These are phyloP conservation scores for Julus scandinavius DNA, from an alignment of 2,888 invertebrate genomes.

Conservation along the genomic window DNA sequence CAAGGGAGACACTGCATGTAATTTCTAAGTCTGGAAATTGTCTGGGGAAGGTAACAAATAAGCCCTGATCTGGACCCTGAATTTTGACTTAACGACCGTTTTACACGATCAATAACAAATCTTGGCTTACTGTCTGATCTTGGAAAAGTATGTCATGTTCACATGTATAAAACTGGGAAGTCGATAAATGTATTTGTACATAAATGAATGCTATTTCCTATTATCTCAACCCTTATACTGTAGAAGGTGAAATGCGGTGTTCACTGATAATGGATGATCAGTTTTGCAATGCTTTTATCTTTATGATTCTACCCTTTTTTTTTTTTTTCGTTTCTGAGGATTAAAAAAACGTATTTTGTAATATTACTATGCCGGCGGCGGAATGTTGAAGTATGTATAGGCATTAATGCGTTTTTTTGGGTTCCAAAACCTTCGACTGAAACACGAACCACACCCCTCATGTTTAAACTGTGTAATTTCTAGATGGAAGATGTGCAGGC, in stretches of 20 bases:
- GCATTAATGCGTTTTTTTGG: background rate
- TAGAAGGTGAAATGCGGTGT: background rate
- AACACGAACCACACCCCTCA: background rate
- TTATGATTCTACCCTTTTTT: background rate
- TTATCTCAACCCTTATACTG: background rate
- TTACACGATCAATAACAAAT: background rate
- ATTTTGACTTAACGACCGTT: too few relatives aligned
- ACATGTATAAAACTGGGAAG: background rate
- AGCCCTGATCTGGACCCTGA: background rate
- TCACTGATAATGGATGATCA: background rate
- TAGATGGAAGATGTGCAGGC: background rate
- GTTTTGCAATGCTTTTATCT: slow-evolving; percentile 6
- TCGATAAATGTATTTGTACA: background rate
- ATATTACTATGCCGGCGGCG: background rate
- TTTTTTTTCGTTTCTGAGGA: background rate
- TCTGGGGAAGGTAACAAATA: background rate
- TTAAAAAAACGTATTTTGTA: background rate
- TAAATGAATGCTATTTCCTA: background rate
- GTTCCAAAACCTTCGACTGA: background rate
- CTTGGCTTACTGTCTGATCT: background rate
- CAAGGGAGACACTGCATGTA: background rate
- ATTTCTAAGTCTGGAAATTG: background rate
- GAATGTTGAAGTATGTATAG: background rate
- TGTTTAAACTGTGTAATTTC: background rate
- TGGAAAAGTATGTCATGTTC: background rate